Base-by-base conservation (phyloP, 2,888 invertebrate species). In the Athalia circularis region DNA sequence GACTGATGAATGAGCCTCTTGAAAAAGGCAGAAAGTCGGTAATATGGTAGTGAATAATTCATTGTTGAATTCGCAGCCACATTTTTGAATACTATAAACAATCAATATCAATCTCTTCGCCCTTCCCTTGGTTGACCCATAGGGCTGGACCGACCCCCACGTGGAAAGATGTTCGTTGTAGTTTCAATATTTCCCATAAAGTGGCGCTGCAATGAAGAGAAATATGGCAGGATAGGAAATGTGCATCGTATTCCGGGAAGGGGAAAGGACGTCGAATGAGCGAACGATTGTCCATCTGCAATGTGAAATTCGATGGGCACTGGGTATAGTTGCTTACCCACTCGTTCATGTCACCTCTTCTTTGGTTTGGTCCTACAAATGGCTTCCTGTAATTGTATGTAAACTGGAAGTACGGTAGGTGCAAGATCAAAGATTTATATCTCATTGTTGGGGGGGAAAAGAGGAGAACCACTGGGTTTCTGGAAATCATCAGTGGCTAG, bases 401-500 rank as follows among this genome's bases (percentile, higher is more conserved):
- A 64, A 72, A 75, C 75, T 48, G 13, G 15, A 68, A 68, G 52
- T 62, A 75, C 61, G 75, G 75, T 75, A 62, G 75, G 62, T 62
- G 11, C 13, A 47, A 47, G 59, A 15, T 48, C 6, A 48, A 4
- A 13, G 9, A 13, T 15, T 50, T 67, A 13, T 13, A 48, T 9
- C 67, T 67, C 4, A 9, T 11, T 52, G 9, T 68, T 52, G 13
- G 52, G 45, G 43, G 59, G 72, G 2, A 29, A 52, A 43, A 47
- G 62, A 45, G 50, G 72, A 75, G 75, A 75, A 75, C 75, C 83
- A 86, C 88, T 88, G 88, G 86, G 84, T 88, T 88, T 88, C 88
- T 88, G 88, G 86, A 87, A 88, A 88, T 86, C 86, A 85, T 87
- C 86, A 87, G 87, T 83, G 88, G 82, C 85, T 83, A 87, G 86